phyloP scores from a whole-genome alignment of 1,140 invertebrate genomes.

The Thrips palmi region DNA sequence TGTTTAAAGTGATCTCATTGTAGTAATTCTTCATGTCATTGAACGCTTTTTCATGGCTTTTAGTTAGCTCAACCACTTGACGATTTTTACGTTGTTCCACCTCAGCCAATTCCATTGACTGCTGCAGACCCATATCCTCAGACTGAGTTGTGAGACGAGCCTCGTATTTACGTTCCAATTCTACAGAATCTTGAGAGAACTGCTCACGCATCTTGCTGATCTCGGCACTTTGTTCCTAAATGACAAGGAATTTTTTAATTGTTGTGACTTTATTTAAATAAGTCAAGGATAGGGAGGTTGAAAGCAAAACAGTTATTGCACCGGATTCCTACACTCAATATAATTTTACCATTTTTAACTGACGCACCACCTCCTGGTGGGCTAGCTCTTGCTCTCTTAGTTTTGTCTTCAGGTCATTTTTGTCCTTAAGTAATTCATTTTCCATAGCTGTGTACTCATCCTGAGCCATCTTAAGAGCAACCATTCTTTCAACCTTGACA shows the following conservation, averaged over 20 bases:
- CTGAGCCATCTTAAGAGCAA: constrained; percentile 51
- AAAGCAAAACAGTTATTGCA: too few species aligned
- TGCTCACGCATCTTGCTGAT: constrained; percentile 42
- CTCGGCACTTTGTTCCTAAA: constrained; percentile 34
- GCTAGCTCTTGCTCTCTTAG: constrained; percentile 51
- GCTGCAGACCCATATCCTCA: constrained; percentile 52
- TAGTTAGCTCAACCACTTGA: constrained; percentile 60
- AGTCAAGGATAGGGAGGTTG: too few species aligned
- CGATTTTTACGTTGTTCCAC: constrained; percentile 79
- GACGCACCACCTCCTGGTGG: constrained; percentile 42
- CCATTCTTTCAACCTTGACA: constrained; percentile 49
- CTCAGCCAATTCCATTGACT: constrained; percentile 61
- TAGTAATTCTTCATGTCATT: constrained; percentile 84
- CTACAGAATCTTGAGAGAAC: constrained; percentile 54
- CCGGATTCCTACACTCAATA: too few species aligned
- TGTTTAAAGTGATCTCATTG: constrained; percentile 83
- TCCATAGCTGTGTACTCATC: constrained; percentile 57
- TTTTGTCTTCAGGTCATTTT: constrained; percentile 49
- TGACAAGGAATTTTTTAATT: constrained; percentile 3
- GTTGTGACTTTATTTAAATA: not conserved
- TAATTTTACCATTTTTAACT: constrained; percentile 36
- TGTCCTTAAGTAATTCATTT: constrained; percentile 56
- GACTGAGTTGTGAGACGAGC: constrained; percentile 53
- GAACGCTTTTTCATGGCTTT: constrained; percentile 68
- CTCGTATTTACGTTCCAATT: constrained; percentile 66